Base-by-base conservation (phyloP, 2,888 invertebrate species). In the Harpalus rubripes region DNA sequence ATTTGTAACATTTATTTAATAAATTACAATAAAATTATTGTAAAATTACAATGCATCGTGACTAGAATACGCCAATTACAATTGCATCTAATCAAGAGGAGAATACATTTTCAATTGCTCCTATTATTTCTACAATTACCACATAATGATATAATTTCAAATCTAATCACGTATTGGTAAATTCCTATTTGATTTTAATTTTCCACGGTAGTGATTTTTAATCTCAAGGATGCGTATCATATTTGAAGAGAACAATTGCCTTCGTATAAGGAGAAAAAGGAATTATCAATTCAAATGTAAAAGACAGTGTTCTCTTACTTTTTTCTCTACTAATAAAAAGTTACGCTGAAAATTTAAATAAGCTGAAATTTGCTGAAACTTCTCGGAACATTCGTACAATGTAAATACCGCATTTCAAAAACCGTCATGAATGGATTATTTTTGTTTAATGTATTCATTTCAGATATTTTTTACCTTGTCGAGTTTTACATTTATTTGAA, bases 381-480 rank as follows among this genome's bases (percentile, higher is more conserved):
- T 68, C 68, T n/a, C 16, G 68, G n/a, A 39, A 68, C 68, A 39
- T 32, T 39, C 68, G 15, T 68, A 68, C 68, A 68, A 68, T 68
- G 39, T 68, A 41, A 65, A 68, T 68, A 68, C 15, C 39, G 7
- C 68, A 68, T 68, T 68, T 68, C 39, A 68, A 68, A 39, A 10
- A 26, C 63, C 22, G 63, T 10, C 26, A 63, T 26, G 63, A 63
- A 63, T 32, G 68, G 32, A 32, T 68, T 68, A 68, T 63, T 63
- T 63, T 63, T 59, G 10, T 63, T 63, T 39, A 68, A 68, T 68
- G 15, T 68, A 68, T 68, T 68, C 68, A 32, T 68, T 68, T 68
- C 12, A 68, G 68, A 68, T 39, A 39, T 68, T 68, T 68, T 68
- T 32, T 26, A 68, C n/a, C n/a, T 1, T 68, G 68, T 39, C n/a